Evolutionary conservation across 92 coral and sea anemone genomes (phyloP).

Genomic region (Porites cylindrica): DNA sequence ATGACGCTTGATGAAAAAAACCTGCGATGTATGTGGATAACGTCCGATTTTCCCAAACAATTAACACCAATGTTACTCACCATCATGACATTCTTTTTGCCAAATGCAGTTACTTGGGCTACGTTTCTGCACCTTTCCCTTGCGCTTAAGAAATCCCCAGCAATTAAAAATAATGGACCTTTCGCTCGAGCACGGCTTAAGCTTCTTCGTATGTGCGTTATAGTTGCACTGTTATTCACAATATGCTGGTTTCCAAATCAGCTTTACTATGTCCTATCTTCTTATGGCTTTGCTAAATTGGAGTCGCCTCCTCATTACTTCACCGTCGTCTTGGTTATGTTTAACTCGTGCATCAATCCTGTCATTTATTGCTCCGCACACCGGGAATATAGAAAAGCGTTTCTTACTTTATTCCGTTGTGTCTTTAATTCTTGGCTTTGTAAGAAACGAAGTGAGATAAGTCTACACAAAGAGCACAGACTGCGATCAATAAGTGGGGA

Average conservation of each 20-base stretch:
- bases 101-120: slow-evolving; percentile 79
- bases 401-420: not conserved
- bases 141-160: slow-evolving; percentile 16
- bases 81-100: slow-evolving; percentile 74
- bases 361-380: slow-evolving; percentile 22
- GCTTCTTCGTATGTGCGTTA: slow-evolving; percentile 83
- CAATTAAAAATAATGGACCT: slow-evolving; percentile 12
- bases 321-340: slow-evolving; percentile 31
- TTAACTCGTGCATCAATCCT: slow-evolving; percentile 35
- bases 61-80: slow-evolving; percentile 41
- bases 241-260: slow-evolving; percentile 82
- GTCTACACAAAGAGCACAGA: no score
- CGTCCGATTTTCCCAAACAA: no score
- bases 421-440: no score
- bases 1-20: no score
- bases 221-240: slow-evolving; percentile 81
- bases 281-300: no score
- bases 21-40: no score
- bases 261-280: no score
- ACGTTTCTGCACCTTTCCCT: slow-evolving; percentile 66
- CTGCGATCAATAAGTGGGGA: no score
- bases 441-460: no score
- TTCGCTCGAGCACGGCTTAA: slow-evolving; percentile 69
- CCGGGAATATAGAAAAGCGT: slow-evolving; percentile 28
- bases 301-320: not conserved